Base-by-base conservation (phyloP, 2,888 invertebrate genomes). In the Macrophya annulata region DNA sequence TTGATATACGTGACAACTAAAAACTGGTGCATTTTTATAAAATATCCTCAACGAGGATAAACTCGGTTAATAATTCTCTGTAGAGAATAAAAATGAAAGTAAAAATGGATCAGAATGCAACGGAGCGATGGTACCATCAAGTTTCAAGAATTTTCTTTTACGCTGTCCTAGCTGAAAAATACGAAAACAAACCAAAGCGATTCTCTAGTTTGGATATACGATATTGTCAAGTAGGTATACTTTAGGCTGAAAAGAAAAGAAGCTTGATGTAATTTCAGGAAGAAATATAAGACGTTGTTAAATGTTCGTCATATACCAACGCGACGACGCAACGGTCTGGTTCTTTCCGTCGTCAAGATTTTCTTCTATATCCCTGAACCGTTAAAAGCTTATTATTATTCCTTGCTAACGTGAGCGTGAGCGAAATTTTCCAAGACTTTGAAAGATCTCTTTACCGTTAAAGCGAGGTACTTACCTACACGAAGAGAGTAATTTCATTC, bases 301-400 rank as follows among this genome's bases (percentile, higher is more conserved):
- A 40, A 40, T 40, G 9, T 40, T 71, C 71, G 40, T 71, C 71
- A 9, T 40, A 31, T n/a, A 40, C 17, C 6, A 12, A 68, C 65
- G 25, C n/a, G n/a, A n/a, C 10, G 65, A 21, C 10, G 65, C 12
- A 8, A 25, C 15, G 37, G 12, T 40, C 10, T n/a, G 15, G 31
- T 8, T 71, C 12, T 8, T 59, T 21, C 21, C 59, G 21, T 9
- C 9, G n/a, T n/a, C 25, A 25, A 25, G 62, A 62, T 62, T 62
- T 25, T 25, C 10, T 62, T 62, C 62, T 25, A 71, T 71, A 71
- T 71, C 37, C 71, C 40, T 15, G n/a, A 40, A 40, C 40, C 40
- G 71, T 43, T 71, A 40, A 71, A 40, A 71, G 71, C 71, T 71
- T 40, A 71, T 40, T 40, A 71, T 71, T n/a, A 71, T 71, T 71